Conservation (phyloP, 1,140 invertebrate genomes). For the Ooceraea biroi region DNA sequence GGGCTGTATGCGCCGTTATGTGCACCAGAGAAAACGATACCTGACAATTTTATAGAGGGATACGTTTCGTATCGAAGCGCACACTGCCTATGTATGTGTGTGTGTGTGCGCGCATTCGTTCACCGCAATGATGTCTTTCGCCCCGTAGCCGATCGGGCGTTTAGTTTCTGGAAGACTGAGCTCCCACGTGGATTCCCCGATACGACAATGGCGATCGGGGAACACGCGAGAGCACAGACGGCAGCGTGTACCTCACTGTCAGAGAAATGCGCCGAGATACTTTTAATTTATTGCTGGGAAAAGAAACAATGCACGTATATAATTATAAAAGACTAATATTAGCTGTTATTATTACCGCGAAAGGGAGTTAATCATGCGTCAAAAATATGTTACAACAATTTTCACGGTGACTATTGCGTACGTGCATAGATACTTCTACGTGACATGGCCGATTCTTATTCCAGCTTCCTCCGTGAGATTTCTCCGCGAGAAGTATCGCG, state of each 20-base stretch:
- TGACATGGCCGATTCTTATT: constrained; percentile 26
- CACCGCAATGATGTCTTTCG: constrained; percentile 55
- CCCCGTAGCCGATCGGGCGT: constrained; percentile 51
- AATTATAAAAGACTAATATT: too few species aligned
- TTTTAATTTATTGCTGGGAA: background rate
- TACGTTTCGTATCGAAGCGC: constrained; percentile 7
- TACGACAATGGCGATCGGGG: constrained; percentile 1
- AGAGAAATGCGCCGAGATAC: background rate
- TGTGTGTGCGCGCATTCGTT: constrained; percentile 20
- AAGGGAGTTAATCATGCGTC: background rate
- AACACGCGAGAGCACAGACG: constrained; percentile 12
- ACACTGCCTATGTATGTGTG: background rate
- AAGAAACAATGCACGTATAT: too few species aligned
- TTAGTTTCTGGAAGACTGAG: constrained; percentile 56
- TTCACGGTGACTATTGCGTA: background rate
- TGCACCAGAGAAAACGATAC: constrained; percentile 43
- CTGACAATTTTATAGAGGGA: constrained; percentile 54
- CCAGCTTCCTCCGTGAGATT: constrained; percentile 43
- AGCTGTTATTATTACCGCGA: too few species aligned
- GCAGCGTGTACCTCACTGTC: background rate
- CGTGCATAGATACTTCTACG: background rate
- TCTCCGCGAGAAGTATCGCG: constrained; percentile 65
- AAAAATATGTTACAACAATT: background rate
- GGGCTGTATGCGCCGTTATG: constrained; percentile 32
- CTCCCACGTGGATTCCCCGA: constrained; percentile 38